phyloP scores from a whole-genome alignment of 1,140 invertebrate species.

The Trypoxylus dichotomus region DNA sequence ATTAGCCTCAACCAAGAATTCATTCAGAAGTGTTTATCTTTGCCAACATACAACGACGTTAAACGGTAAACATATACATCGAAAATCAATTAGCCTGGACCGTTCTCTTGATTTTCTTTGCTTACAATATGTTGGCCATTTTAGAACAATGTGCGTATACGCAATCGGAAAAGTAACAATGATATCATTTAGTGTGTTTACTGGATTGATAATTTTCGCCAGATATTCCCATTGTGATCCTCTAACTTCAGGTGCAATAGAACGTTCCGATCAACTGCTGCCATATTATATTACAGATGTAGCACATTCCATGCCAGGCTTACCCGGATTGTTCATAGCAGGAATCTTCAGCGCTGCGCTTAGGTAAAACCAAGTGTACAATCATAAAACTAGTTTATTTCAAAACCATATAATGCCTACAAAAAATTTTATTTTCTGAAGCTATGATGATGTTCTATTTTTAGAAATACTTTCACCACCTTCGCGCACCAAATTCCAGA shows the following conservation, averaged over 20 bases:
- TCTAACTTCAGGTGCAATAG: conserved; percentile 53
- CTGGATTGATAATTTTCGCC: conserved; percentile 62
- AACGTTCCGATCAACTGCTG: conserved; percentile 66
- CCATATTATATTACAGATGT: conserved; percentile 77
- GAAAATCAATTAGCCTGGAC: neutral
- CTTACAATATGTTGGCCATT: too few species aligned
- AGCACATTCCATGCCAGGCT: conserved; percentile 63
- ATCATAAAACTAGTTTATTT: too few species aligned
- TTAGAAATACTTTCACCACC: too few species aligned
- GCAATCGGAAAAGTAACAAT: conserved; percentile 53
- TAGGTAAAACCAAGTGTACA: conserved; percentile 54
- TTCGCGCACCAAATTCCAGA: too few species aligned
- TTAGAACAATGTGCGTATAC: conserved; percentile 48
- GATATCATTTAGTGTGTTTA: conserved; percentile 45
- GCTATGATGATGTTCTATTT: too few species aligned
- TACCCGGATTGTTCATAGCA: conserved; percentile 77
- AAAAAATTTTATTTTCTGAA: too few species aligned
- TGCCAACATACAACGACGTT: conserved; percentile 56
- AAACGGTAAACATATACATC: conserved; percentile 51
- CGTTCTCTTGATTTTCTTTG: neutral
- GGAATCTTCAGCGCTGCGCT: conserved; percentile 75
- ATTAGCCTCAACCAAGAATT: conserved; percentile 61
- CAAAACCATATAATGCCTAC: too few species aligned
- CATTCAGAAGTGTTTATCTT: conserved; percentile 62
- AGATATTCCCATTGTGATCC: conserved; percentile 66